Evolutionary conservation across 2,113 vertebrate species (phyloP).

Genomic region (Pyxicephalus adspersus): DNA sequence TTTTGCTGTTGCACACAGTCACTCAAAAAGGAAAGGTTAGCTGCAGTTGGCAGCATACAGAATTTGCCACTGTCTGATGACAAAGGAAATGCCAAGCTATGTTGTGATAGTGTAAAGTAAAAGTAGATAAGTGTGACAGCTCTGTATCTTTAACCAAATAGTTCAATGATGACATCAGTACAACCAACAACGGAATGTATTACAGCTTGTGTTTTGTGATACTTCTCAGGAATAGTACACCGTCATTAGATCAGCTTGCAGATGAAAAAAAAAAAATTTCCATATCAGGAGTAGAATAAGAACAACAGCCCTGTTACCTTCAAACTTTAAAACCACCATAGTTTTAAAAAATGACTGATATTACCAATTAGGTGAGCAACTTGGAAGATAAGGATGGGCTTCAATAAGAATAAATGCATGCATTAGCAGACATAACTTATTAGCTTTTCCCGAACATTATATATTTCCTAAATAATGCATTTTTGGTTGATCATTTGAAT

Average conservation of each 20-base stretch:
- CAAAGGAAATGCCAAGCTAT: slow-evolving; percentile 27
- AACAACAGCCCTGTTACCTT: no score
- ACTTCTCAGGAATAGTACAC: neutral
- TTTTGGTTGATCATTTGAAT: no score
- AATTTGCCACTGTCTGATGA: slow-evolving; percentile 25
- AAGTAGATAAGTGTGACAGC: slow-evolving; percentile 14
- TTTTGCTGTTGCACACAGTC: slow-evolving; percentile 6
- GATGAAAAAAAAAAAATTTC: neutral
- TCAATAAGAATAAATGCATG: no score
- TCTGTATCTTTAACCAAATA: slow-evolving; percentile 14
- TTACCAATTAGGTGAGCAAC: no score
- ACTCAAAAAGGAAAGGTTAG: slow-evolving; percentile 17
- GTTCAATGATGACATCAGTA: slow-evolving; percentile 20
- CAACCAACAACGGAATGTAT: neutral
- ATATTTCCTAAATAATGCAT: no score
- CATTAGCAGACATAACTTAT: no score
- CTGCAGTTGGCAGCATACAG: neutral
- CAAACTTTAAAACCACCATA: no score
- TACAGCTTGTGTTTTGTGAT: neutral
- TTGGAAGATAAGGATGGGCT: no score
- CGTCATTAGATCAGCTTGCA: neutral
- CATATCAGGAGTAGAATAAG: neutral
- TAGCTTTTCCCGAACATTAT: no score
- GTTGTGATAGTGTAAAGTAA: slow-evolving; percentile 17
- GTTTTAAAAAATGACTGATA: no score